Evolutionary conservation across 2,888 invertebrate species (phyloP).

Genomic region (Cryptocheilus praepositus): DNA sequence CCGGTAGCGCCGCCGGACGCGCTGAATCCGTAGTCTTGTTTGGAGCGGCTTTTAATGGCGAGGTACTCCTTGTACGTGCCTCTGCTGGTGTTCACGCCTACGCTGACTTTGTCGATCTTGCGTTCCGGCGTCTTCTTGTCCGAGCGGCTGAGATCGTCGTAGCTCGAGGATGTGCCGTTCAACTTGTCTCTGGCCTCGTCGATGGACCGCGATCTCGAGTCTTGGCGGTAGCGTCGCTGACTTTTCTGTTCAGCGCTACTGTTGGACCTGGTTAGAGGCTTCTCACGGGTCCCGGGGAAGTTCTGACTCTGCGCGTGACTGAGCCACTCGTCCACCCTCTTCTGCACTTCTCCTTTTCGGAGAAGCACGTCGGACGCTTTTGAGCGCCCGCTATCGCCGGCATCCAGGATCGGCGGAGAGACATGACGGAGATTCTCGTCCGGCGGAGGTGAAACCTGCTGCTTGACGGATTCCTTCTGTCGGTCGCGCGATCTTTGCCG

Average conservation of each 20-base stretch:
- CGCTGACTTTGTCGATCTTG: conserved; percentile 50
- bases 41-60: conserved; percentile 45
- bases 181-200: conserved; percentile 56
- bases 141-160: conserved; percentile 62
- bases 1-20: conserved; percentile 24
- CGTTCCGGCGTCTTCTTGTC: conserved; percentile 45
- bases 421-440: conserved; percentile 17
- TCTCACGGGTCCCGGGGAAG: conserved; percentile 45
- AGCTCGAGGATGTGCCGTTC: conserved; percentile 62
- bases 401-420: conserved; percentile 9
- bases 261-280: conserved; percentile 62
- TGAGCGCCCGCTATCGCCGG: conserved; percentile 31
- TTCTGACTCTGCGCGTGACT: conserved; percentile 65
- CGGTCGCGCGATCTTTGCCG: conserved; percentile 64
- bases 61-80: conserved; percentile 62
- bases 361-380: conserved; percentile 58
- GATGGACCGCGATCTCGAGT: conserved; percentile 54
- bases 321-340: conserved; percentile 68
- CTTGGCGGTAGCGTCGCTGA: conserved; percentile 54
- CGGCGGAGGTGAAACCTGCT: conserved; percentile 26
- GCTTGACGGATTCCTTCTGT: conserved; percentile 40
- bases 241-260: conserved; percentile 65
- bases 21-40: conserved; percentile 52
- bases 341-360: conserved; percentile 67
- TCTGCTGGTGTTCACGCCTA: conserved; percentile 54